Percentiles rank a stretch among this genome's conserved stretches.
Conservation (phyloP, 1,140 invertebrate genomes). For the Luehdorfia chinensis region DNA sequence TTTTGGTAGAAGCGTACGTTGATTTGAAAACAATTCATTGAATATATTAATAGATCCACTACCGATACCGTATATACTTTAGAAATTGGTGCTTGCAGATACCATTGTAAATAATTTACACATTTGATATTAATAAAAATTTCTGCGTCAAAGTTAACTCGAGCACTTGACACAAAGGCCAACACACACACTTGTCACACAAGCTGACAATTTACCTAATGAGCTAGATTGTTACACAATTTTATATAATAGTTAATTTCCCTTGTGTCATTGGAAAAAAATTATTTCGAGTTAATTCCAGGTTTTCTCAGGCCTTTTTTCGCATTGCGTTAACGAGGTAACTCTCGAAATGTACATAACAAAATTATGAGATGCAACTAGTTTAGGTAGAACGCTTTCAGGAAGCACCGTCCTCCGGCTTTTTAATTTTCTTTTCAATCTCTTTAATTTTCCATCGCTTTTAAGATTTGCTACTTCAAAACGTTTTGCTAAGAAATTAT, state of each 20-base stretch:
- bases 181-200: conserved; percentile 26
- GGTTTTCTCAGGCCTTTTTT: conserved; percentile 53
- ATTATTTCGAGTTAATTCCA: conserved; percentile 55
- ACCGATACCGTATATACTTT: no score
- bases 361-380: conserved; percentile 60
- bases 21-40: no score
- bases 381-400: conserved; percentile 46
- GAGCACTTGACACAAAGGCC: conserved; percentile 38
- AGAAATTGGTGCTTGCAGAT: conserved; percentile 9
- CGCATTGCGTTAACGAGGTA: conserved; percentile 60
- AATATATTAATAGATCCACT: no score
- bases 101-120: conserved; percentile 8
- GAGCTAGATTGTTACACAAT: no score
- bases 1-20: no score
- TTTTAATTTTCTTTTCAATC: conserved; percentile 69
- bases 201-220: conserved; percentile 57
- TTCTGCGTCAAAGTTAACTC: conserved; percentile 36
- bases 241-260: conserved; percentile 40
- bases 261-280: conserved; percentile 46
- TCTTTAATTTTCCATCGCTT: conserved; percentile 65
- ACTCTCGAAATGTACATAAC: conserved; percentile 54
- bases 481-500: conserved; percentile 45
- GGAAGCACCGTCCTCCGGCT: conserved; percentile 32
- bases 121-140: conserved; percentile 35
- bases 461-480: conserved; percentile 52